These are phyloP conservation scores for Boloria selene DNA, from an alignment of 2,888 invertebrate species.

Conservation along the genomic window DNA sequence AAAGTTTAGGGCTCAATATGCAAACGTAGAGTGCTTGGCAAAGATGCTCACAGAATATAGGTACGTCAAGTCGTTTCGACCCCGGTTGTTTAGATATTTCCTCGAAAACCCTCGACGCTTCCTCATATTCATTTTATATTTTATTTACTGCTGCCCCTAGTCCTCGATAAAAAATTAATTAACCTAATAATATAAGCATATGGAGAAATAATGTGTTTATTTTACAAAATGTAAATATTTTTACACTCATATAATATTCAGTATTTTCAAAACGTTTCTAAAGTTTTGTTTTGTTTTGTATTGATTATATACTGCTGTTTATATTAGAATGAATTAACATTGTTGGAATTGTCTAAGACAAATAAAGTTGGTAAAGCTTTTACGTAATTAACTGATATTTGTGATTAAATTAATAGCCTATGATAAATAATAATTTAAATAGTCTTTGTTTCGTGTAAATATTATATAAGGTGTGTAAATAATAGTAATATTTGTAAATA, in stretches of 20 bases:
- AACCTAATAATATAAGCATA: constrained; percentile 26
- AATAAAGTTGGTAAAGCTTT: constrained; percentile 11
- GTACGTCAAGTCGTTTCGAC: constrained; percentile 21
- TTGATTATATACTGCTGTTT: not conserved
- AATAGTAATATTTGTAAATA: constrained; percentile 34
- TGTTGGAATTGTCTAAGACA: constrained; percentile 36
- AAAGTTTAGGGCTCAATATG: constrained; percentile 10
- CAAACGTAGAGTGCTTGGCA: constrained; percentile 30
- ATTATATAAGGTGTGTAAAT: constrained; percentile 34
- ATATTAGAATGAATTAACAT: constrained; percentile 1
- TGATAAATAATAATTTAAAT: not conserved
- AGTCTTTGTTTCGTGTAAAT: constrained; percentile 29
- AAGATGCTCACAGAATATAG: constrained; percentile 30
- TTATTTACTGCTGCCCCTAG: constrained; percentile 26
- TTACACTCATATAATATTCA: too few relatives aligned
- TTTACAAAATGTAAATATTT: not conserved
- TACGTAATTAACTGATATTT: constrained; percentile 6
- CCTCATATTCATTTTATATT: constrained; percentile 21
- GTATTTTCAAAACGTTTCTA: too few relatives aligned
- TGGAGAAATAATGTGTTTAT: constrained; percentile 14
- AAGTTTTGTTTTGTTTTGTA: too few relatives aligned
- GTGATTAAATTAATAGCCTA: constrained; percentile 18
- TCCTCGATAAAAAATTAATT: constrained; percentile 25
- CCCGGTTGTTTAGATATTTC: constrained; percentile 29
- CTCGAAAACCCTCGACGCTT: constrained; percentile 22